A percentile compares a stretch with the other conserved stretches of the same genome.
phyloP scores from a whole-genome alignment of 1,140 invertebrate genomes.

The Drosophila ananassae region DNA sequence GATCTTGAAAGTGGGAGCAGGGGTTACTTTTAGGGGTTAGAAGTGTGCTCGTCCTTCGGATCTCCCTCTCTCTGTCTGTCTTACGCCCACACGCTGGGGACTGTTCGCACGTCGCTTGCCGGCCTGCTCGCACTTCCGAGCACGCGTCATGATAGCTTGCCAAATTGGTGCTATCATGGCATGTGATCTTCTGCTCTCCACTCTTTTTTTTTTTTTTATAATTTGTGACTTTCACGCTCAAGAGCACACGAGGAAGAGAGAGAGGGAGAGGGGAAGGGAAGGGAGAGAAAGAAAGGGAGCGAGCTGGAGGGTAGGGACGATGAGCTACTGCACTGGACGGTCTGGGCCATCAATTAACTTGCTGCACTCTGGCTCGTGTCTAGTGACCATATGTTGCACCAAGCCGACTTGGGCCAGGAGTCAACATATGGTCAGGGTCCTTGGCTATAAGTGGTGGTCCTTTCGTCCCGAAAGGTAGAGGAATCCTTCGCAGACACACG shows the following conservation, averaged over 20 bases:
- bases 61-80: conserved; percentile 8
- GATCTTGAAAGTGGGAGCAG: conserved; percentile 50
- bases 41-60: conserved; percentile 19
- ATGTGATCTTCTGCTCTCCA: conserved; percentile 65
- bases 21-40: conserved; percentile 72
- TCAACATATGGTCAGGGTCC: conserved; percentile 60
- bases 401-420: conserved; percentile 30
- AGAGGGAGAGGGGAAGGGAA: conserved; percentile 3
- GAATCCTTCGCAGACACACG: conserved; percentile 24
- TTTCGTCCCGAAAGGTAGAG: conserved; percentile 12
- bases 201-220: conserved; percentile 59
- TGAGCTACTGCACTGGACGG: conserved; percentile 43
- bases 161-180: conserved; percentile 82
- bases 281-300: conserved; percentile 3
- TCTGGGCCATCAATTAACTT: conserved; percentile 73
- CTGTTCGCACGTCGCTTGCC: conserved; percentile 20
- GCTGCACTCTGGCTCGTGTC: conserved; percentile 63
- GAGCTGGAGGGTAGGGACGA: not conserved
- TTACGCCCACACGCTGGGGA: conserved; percentile 63
- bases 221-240: conserved; percentile 84
- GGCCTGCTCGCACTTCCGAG: conserved; percentile 22
- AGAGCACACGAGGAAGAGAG: conserved; percentile 50
- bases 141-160: conserved; percentile 77
- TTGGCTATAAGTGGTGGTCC: conserved; percentile 23
- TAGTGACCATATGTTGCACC: conserved; percentile 73